Evolutionary conservation across 2,797 vertebrate genomes (phyloP).

Genomic region (Staurois parvus): DNA sequence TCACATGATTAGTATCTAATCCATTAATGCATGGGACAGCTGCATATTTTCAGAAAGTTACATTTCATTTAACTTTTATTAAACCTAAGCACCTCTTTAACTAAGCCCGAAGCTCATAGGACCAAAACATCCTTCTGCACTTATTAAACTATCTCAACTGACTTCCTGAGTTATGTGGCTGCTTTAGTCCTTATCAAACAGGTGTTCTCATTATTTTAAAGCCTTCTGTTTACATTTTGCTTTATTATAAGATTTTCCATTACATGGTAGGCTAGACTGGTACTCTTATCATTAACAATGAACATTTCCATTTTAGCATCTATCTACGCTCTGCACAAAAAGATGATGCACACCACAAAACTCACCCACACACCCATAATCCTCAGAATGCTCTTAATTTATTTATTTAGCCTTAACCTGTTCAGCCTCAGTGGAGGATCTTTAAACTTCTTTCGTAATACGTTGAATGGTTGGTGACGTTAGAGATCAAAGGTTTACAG

Average conservation of each 20-base stretch:
- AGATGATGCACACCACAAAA: slow-evolving; percentile 2
- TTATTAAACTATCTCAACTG: no score
- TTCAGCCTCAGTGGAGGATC: slow-evolving; percentile 25
- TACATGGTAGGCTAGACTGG: slow-evolving; percentile 12
- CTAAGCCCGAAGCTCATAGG: no score
- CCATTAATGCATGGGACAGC: no score
- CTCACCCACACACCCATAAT: slow-evolving; percentile 4
- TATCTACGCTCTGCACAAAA: neutral
- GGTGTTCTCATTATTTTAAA: no score
- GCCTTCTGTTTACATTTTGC: slow-evolving; percentile 3
- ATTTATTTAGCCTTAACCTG: slow-evolving; percentile 6
- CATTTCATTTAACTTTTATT: no score
- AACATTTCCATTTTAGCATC: neutral
- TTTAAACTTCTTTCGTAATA: neutral
- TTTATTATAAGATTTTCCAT: slow-evolving; percentile 3
- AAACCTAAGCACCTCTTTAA: no score
- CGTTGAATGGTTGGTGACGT: slow-evolving; percentile 35
- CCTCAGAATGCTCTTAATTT: slow-evolving; percentile 18
- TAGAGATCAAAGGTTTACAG: slow-evolving; percentile 24
- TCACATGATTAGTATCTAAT: no score
- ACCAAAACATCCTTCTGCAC: no score
- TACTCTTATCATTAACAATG: slow-evolving; percentile 11
- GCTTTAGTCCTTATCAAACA: no score
- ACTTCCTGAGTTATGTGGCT: no score
- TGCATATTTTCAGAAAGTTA: no score